phyloP scores from a whole-genome alignment of 2,888 invertebrate genomes.

The Sesia apiformis region DNA sequence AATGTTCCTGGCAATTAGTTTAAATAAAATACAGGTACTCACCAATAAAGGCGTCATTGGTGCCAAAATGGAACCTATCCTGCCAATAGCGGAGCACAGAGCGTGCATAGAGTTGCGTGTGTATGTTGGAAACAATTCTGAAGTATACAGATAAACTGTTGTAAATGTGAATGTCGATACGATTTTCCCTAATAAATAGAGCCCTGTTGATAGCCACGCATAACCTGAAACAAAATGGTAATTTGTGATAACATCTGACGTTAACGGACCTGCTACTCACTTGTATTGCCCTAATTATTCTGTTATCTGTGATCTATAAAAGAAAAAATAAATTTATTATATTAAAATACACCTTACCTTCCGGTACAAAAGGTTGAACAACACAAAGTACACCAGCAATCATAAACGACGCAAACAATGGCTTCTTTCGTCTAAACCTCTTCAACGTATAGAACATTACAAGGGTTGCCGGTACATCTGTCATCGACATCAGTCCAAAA shows the following conservation, averaged over 20 bases:
- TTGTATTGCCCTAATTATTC: no score
- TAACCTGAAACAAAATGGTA: constrained; percentile 10
- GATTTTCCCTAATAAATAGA: constrained; percentile 24
- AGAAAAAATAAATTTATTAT: no score
- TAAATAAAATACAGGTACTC: constrained; percentile 9
- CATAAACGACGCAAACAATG: constrained; percentile 70
- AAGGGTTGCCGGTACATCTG: constrained; percentile 75
- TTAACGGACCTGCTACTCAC: no score
- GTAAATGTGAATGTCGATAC: constrained; percentile 21
- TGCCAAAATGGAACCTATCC: constrained; percentile 28
- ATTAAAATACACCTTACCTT: constrained; percentile 40
- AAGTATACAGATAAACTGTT: constrained; percentile 30
- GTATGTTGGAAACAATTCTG: constrained; percentile 36
- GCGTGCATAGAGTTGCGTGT: constrained; percentile 35
- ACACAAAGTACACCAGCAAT: constrained; percentile 74
- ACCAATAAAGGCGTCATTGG: constrained; percentile 41
- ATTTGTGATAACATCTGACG: no score
- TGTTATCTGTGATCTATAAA: no score
- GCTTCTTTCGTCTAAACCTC: constrained; percentile 68
- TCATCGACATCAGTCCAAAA: constrained; percentile 75
- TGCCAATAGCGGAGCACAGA: constrained; percentile 31
- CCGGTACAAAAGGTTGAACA: constrained; percentile 73
- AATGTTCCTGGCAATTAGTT: not conserved
- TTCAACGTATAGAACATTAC: constrained; percentile 70
- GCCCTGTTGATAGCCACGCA: constrained; percentile 18